Percentiles rank a stretch among this genome's conserved stretches.
phyloP scores from a whole-genome alignment of 2,888 invertebrate genomes.

The Resseliella maxima region DNA sequence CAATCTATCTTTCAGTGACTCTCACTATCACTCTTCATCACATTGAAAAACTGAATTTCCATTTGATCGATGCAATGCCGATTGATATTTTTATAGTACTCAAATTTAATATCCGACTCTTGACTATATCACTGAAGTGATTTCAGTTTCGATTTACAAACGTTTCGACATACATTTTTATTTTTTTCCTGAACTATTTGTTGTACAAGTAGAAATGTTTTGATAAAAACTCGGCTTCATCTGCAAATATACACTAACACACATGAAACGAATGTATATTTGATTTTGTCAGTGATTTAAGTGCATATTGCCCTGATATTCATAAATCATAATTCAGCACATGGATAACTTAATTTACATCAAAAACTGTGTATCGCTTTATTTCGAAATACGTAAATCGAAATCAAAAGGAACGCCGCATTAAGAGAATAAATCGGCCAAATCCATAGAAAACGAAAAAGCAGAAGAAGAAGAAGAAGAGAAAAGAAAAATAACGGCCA shows the following conservation, averaged over 20 bases:
- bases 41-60: too few species aligned
- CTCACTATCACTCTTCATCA: too few species aligned
- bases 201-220: too few species aligned
- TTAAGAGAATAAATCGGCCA: too few species aligned
- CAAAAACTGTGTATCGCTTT: background rate
- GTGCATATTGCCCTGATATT: background rate
- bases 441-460: too few species aligned
- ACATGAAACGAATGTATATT: background rate
- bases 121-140: background rate
- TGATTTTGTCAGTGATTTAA: background rate
- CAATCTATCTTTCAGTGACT: too few species aligned
- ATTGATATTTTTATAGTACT: background rate
- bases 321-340: constrained; percentile 15
- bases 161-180: background rate
- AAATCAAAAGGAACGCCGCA: background rate
- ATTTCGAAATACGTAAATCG: background rate
- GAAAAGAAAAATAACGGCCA: background rate
- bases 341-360: constrained; percentile 4
- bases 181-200: too few species aligned
- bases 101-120: background rate
- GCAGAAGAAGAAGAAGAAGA: background rate
- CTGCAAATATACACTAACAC: too few species aligned
- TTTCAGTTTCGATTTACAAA: background rate
- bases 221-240: too few species aligned
- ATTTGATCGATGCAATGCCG: background rate